Evolutionary conservation across 2,888 invertebrate species (phyloP).

Genomic region (Molanna angustata): DNA sequence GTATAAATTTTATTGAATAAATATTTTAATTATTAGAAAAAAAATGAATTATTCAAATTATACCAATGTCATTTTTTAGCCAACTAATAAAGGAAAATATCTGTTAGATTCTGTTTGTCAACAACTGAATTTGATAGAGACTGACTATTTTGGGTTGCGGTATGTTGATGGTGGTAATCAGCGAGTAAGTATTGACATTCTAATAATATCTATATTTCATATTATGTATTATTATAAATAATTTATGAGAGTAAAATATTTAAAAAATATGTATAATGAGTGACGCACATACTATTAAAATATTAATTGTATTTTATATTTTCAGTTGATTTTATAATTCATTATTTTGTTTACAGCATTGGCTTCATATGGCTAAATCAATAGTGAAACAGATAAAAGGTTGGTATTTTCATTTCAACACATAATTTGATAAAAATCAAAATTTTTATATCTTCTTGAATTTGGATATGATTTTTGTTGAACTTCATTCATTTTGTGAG

Average conservation of each 20-base stretch:
- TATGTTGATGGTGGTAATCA: conserved; percentile 88
- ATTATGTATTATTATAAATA: too few species aligned
- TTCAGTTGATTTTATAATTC: too few species aligned
- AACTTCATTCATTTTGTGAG: too few species aligned
- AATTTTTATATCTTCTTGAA: too few species aligned
- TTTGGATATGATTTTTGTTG: too few species aligned
- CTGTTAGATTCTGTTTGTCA: conserved; percentile 88
- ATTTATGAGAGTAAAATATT: too few species aligned
- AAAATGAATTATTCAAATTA: neutral
- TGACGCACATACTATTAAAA: too few species aligned
- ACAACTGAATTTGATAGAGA: conserved; percentile 86
- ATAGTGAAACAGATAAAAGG: conserved; percentile 92
- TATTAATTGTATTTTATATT: too few species aligned
- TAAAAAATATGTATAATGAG: too few species aligned
- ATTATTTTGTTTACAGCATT: conserved; percentile 68
- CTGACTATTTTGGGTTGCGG: conserved; percentile 91
- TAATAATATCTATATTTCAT: too few species aligned
- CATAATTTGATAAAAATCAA: too few species aligned
- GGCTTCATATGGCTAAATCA: conserved; percentile 89
- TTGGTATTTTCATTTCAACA: conserved; percentile 44
- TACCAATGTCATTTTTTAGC: conserved; percentile 51
- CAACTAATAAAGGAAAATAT: conserved; percentile 85
- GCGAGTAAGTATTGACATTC: conserved; percentile 72
- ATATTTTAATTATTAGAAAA: neutral
- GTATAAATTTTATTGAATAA: neutral